Percentiles rank a stretch among this genome's conserved stretches.
phyloP scores from a whole-genome alignment of 2,888 invertebrate genomes.

The Bembecia ichneumoniformis region DNA sequence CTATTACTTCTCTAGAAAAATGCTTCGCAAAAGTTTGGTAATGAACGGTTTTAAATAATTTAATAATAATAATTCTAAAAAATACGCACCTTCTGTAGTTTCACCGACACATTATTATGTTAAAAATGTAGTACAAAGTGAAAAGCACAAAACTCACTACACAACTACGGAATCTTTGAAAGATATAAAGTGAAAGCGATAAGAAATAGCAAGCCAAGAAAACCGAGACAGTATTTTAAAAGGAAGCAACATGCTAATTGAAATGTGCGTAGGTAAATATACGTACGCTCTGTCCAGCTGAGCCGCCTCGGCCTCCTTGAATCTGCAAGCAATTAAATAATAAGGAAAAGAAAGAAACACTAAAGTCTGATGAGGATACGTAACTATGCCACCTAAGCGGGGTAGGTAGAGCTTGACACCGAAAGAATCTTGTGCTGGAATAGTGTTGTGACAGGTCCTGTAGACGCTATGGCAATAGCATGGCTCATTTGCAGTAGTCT shows the following conservation, averaged over 20 bases:
- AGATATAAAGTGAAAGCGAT: constrained; percentile 18
- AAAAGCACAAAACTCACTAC: constrained; percentile 1
- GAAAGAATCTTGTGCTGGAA: constrained; percentile 38
- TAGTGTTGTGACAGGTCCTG: constrained; percentile 43
- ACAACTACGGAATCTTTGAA: background rate
- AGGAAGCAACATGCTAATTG: constrained; percentile 39
- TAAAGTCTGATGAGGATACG: constrained; percentile 37
- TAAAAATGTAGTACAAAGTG: background rate
- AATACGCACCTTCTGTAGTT: constrained; percentile 2
- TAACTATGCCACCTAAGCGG: constrained; percentile 47
- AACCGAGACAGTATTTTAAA: constrained; percentile 36
- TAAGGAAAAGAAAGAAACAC: constrained; percentile 67
- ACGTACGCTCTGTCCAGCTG: constrained; percentile 87
- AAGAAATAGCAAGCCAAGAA: constrained; percentile 31
- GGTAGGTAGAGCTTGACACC: constrained; percentile 42
- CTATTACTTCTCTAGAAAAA: no score
- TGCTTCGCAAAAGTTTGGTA: no score
- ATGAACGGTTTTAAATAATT: no score
- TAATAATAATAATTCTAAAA: background rate
- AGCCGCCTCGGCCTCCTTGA: constrained; percentile 87
- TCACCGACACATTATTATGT: background rate
- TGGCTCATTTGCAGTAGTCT: constrained; percentile 17
- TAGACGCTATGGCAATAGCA: constrained; percentile 35
- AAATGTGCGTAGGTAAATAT: constrained; percentile 62
- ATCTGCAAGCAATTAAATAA: constrained; percentile 80